Conservation (phyloP, 2,888 invertebrate genomes). For the Agrochola lychnidis region DNA sequence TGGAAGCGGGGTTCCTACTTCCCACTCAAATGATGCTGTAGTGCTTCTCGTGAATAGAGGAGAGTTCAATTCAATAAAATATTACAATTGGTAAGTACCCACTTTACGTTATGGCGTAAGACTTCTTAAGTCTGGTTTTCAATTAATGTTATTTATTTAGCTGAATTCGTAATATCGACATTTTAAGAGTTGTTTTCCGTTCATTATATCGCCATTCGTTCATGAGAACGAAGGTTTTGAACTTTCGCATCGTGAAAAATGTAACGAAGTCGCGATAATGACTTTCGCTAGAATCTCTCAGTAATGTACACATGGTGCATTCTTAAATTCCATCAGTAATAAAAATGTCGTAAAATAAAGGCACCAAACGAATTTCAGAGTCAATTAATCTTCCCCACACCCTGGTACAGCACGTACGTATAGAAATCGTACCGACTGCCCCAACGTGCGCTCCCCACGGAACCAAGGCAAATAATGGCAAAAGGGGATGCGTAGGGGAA, state of each 20-base stretch:
- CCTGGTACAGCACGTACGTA: conserved; percentile 63
- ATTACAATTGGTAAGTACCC: not conserved
- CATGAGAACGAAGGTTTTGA: not conserved
- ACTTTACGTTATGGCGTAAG: not conserved
- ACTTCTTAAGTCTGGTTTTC: not conserved
- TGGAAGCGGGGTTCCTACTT: not conserved
- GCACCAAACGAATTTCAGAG: conserved; percentile 72
- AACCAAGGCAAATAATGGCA: conserved; percentile 65
- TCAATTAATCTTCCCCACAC: conserved; percentile 76
- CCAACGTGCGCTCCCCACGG: conserved; percentile 51
- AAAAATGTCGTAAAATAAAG: conserved; percentile 60
- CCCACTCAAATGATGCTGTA: not conserved
- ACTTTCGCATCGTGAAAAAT: not conserved
- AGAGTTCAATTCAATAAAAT: not conserved
- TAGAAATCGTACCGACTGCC: conserved; percentile 51
- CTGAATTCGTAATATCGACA: not conserved
- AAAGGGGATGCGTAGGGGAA: conserved; percentile 69
- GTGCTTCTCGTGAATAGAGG: not conserved
- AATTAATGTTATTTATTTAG: conserved; percentile 3
- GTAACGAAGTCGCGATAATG: not conserved
- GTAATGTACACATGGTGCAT: conserved; percentile 22
- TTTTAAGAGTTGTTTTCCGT: not conserved
- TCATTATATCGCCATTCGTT: not conserved
- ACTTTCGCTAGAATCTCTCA: not conserved
- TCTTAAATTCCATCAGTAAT: conserved; percentile 47